Base-by-base conservation (phyloP, 2,113 vertebrate genomes). In the Panthera uncia region DNA sequence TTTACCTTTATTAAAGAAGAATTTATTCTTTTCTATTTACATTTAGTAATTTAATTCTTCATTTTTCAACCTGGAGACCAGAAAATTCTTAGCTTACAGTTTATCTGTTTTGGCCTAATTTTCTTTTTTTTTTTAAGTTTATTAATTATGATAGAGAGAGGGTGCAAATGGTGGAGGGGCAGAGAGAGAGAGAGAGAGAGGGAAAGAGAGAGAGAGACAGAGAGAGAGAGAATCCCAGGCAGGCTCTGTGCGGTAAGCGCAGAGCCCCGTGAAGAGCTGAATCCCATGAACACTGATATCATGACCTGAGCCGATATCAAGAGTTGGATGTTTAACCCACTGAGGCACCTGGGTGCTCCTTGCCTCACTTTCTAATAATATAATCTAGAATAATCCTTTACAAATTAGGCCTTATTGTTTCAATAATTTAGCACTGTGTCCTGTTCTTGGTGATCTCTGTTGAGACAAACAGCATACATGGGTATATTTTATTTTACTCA, bases 41-140 rank as follows among this genome's bases (percentile, higher is more conserved):
- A 71, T 55, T 65, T 74, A 92, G 76, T 89, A 29, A 80, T 92
- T 82, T 85, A 69, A 55, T 68, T 81, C 27, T 92, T 96, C 19
- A 81, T 25, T 68, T 91, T 94, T 93, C 12, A 86, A 88, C 65
- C 52, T 80, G 12, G 10, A 93, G 8, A 88, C 48, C 18, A 41
- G 94, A 90, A 57, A 33, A 25, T 33, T 78, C 18, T 90, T 89
- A 65, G 12, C 23, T 78, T 79, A 48, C 8, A 68, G 25, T 52
- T 68, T 85, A 36, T 23, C 25, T 69, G 9, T 80, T 79, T 61
- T 87, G 5, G 4, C 52, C 14, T 81, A 76, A 55, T 80, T 88
- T 92, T 95, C 31, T 68, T 61, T 61, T 61, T 38, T 14, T 50
- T 61, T 61, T 61, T 25, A 61, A 61, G 57, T 61, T 23, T 61